phyloP scores from a whole-genome alignment of 2,113 vertebrate species.

The Rhea americana region DNA sequence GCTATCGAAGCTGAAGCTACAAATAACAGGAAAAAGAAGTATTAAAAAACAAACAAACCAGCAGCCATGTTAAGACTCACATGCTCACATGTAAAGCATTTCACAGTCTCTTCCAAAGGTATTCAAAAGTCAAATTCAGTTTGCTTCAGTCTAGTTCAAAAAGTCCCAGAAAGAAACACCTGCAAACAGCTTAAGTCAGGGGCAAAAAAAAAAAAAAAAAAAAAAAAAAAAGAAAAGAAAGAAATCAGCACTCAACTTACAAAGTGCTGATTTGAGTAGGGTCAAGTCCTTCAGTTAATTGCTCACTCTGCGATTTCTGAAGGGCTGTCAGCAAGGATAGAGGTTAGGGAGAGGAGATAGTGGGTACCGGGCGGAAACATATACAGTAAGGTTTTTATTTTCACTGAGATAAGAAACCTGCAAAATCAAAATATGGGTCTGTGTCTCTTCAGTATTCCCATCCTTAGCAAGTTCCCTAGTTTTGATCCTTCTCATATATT shows the following conservation, averaged over 20 bases:
- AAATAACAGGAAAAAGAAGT: not conserved
- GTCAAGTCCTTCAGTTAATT: not conserved
- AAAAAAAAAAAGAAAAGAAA: not conserved
- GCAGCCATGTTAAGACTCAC: not conserved
- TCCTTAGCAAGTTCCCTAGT: not conserved
- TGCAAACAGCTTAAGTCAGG: not conserved
- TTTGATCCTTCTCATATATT: not conserved
- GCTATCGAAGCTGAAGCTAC: not conserved
- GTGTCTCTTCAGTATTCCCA: not conserved
- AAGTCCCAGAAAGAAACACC: not conserved
- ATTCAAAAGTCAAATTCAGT: not conserved
- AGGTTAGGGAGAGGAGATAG: not conserved
- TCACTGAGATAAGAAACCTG: not conserved
- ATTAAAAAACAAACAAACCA: not conserved
- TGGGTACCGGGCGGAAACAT: not conserved
- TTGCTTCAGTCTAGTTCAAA: not conserved
- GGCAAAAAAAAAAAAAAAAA: not conserved
- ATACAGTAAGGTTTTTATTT: not conserved
- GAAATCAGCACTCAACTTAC: not conserved
- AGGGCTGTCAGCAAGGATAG: not conserved
- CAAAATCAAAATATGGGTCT: not conserved
- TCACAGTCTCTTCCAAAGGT: not conserved
- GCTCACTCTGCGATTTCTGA: not conserved
- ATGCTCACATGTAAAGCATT: not conserved
- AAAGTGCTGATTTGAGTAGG: not conserved